These are phyloP conservation scores for Forbesichthys agassizii DNA, from an alignment of 2,113 vertebrate species.

Conservation along the genomic window DNA sequence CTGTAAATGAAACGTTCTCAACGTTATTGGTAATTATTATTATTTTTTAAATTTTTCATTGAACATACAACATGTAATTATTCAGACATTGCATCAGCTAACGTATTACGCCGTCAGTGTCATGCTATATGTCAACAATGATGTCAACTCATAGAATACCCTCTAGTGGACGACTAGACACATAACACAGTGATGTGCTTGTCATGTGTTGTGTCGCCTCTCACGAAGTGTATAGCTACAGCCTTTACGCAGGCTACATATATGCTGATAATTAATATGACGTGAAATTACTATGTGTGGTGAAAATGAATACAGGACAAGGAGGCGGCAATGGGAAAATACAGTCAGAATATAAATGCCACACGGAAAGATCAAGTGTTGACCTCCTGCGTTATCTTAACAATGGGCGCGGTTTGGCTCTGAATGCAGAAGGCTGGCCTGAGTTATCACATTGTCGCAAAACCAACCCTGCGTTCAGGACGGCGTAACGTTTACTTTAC, in stretches of 20 bases:
- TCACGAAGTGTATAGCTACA: background rate
- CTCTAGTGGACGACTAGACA: constrained; percentile 51
- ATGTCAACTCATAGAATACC: constrained; percentile 23
- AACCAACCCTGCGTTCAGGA: constrained; percentile 26
- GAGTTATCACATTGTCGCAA: constrained; percentile 61
- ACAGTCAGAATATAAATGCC: background rate
- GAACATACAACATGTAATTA: too few species aligned
- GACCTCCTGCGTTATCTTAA: background rate
- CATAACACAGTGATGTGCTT: background rate
- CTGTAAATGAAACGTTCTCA: too few species aligned
- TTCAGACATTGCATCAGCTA: too few species aligned
- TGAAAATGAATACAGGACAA: too few species aligned
- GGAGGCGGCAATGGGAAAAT: background rate
- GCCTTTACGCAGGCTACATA: background rate
- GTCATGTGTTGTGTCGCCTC: background rate
- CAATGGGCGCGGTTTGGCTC: constrained; percentile 1
- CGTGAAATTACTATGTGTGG: too few species aligned
- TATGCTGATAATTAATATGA: background rate
- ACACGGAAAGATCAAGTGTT: background rate
- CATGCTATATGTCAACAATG: background rate
- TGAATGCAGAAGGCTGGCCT: background rate
- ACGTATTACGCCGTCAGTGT: too few species aligned
- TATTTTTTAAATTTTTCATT: too few species aligned
- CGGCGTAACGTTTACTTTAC: too few species aligned
- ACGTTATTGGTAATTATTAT: too few species aligned